A percentile compares a stretch with the other conserved stretches of the same genome.
Conservation (phyloP, 2,113 vertebrate genomes). For the Takifugu flavidus region DNA sequence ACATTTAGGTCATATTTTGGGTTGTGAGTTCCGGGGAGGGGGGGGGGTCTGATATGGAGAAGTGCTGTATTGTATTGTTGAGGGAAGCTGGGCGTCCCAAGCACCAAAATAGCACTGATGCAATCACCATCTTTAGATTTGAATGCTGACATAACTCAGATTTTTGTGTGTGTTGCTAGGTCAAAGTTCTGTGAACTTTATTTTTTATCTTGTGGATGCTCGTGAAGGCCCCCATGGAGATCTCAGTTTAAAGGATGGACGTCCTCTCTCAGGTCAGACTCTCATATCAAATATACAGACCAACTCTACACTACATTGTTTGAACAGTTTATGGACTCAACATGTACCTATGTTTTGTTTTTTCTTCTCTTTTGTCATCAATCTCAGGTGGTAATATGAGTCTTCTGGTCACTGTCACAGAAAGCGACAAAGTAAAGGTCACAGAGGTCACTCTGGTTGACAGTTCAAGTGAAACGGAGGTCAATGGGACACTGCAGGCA, state of each 20-base stretch:
- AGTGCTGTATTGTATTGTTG: no score
- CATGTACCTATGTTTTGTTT: neutral
- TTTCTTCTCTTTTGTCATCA: neutral
- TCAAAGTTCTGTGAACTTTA: conserved; percentile 63
- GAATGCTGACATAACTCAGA: neutral
- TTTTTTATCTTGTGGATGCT: conserved; percentile 61
- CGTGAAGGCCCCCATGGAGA: conserved; percentile 33
- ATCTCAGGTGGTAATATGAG: conserved; percentile 58
- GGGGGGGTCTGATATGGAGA: no score
- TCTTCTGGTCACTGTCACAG: conserved; percentile 59
- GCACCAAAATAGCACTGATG: no score
- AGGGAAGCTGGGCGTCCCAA: no score
- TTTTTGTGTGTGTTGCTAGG: conserved; percentile 36
- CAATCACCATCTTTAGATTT: no score
- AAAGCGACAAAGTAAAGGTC: conserved; percentile 46
- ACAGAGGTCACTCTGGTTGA: conserved; percentile 57
- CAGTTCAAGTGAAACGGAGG: conserved; percentile 39
- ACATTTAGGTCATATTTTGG: no score
- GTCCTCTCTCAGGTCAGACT: conserved; percentile 54
- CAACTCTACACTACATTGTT: neutral
- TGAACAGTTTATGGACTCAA: neutral
- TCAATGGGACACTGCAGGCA: conserved; percentile 55
- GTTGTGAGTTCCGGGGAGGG: no score
- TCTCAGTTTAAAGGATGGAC: conserved; percentile 57
- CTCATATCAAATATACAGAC: neutral